Evolutionary conservation across 2,888 invertebrate genomes (phyloP).

Genomic region (Matsumyia berberina): DNA sequence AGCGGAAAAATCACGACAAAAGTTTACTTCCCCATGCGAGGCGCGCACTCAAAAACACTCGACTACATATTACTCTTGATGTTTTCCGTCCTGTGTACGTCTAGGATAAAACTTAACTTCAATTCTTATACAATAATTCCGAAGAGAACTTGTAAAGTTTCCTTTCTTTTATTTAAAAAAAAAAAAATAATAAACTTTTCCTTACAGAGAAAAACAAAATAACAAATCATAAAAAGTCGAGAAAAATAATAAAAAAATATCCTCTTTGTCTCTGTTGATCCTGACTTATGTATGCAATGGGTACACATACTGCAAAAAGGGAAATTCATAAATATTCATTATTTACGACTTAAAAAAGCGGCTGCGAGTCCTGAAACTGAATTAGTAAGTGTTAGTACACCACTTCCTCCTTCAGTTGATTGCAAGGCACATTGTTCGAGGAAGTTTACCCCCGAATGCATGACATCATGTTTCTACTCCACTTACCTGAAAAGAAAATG

Average conservation of each 20-base stretch:
- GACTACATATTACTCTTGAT: slow-evolving; percentile 23
- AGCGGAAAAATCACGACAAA: slow-evolving; percentile 2
- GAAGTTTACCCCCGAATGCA: not conserved
- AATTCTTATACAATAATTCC: not conserved
- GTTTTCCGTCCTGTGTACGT: slow-evolving; percentile 11
- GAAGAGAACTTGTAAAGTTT: not conserved
- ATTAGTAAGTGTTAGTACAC: not conserved
- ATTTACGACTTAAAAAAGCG: slow-evolving; percentile 17
- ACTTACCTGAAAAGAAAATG: slow-evolving; percentile 40
- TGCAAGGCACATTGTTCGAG: not conserved
- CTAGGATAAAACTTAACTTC: not conserved
- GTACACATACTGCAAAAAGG: not conserved
- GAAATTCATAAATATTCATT: slow-evolving; percentile 29
- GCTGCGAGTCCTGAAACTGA: not conserved
- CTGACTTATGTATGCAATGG: not conserved
- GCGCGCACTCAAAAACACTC: slow-evolving; percentile 24
- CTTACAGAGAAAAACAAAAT: not conserved
- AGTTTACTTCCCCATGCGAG: not conserved
- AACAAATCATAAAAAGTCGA: slow-evolving; percentile 18
- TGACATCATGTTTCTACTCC: not conserved
- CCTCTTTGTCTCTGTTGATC: not conserved
- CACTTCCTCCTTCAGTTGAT: not conserved
- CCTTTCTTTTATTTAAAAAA: no score
- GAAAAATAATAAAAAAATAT: slow-evolving; percentile 11
- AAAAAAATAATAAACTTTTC: not conserved